Conservation (phyloP, 1,140 invertebrate species). For the Danaus plexippus region DNA sequence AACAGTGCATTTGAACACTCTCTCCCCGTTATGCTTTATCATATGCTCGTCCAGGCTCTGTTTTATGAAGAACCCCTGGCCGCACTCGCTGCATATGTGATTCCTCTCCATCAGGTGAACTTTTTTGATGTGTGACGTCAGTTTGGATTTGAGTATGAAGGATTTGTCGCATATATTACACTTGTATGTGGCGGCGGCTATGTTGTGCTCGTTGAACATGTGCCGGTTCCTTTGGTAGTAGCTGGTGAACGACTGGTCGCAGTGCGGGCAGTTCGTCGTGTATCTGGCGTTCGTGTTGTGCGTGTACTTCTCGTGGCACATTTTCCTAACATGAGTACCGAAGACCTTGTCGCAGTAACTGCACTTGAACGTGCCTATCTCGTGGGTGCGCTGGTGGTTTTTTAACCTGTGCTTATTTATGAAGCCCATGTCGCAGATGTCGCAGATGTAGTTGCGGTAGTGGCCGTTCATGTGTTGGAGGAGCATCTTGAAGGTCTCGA, state of each 20-base stretch:
- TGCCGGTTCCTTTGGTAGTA: slow-evolving; percentile 58
- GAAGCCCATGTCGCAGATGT: slow-evolving; percentile 82
- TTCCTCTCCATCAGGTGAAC: slow-evolving; percentile 58
- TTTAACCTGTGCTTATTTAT: slow-evolving; percentile 67
- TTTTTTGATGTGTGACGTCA: slow-evolving; percentile 56
- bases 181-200: slow-evolving; percentile 36
- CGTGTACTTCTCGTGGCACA: slow-evolving; percentile 54
- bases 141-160: slow-evolving; percentile 49
- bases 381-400: slow-evolving; percentile 65
- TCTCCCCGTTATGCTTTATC: slow-evolving; percentile 51
- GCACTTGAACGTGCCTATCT: slow-evolving; percentile 49
- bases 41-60: slow-evolving; percentile 54
- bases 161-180: slow-evolving; percentile 60
- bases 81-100: slow-evolving; percentile 49
- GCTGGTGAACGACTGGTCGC: slow-evolving; percentile 47
- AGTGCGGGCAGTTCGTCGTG: slow-evolving; percentile 51
- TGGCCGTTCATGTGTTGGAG: slow-evolving; percentile 65
- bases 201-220: slow-evolving; percentile 50
- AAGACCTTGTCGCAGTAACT: slow-evolving; percentile 62
- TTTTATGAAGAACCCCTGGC: slow-evolving; percentile 52
- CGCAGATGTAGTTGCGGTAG: slow-evolving; percentile 79
- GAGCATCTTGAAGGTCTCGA: slow-evolving; percentile 57
- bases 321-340: slow-evolving; percentile 38
- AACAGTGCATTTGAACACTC: slow-evolving; percentile 48
- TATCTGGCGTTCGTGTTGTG: slow-evolving; percentile 48